Evolutionary conservation across 2,797 vertebrate species (phyloP).

Genomic region (Nannoperca obscura): DNA sequence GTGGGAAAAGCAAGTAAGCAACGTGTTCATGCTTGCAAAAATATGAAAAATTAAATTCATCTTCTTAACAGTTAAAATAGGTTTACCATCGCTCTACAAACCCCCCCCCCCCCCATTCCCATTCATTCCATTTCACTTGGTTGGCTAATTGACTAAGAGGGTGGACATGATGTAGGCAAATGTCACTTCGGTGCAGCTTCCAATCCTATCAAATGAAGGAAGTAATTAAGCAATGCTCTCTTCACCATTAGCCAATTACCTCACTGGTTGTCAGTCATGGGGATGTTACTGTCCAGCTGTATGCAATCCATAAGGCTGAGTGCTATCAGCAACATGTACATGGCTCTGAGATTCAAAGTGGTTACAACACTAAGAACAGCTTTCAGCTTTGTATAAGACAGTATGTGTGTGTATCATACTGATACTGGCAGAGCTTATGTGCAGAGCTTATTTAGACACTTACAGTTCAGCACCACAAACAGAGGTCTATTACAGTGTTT

Average conservation of each 20-base stretch:
- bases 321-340: slow-evolving; percentile 31
- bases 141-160: slow-evolving; percentile 71
- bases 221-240: slow-evolving; percentile 72
- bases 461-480: not conserved
- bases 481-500: not conserved
- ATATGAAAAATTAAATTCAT: slow-evolving; percentile 48
- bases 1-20: slow-evolving; percentile 18
- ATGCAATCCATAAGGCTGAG: slow-evolving; percentile 22
- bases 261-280: slow-evolving; percentile 53
- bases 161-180: slow-evolving; percentile 64
- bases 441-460: not conserved
- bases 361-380: slow-evolving; percentile 35
- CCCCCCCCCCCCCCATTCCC: slow-evolving; percentile 30
- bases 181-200: slow-evolving; percentile 59
- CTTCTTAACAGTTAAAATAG: slow-evolving; percentile 40
- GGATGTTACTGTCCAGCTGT: slow-evolving; percentile 47
- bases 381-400: slow-evolving; percentile 20
- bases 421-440: too few species aligned
- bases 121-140: slow-evolving; percentile 60
- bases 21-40: slow-evolving; percentile 35
- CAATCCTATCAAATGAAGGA: slow-evolving; percentile 65
- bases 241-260: slow-evolving; percentile 71
- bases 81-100: slow-evolving; percentile 41
- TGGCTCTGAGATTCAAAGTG: slow-evolving; percentile 37
- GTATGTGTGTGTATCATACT: not conserved